Evolutionary conservation across 2,113 vertebrate species (phyloP), one percentile per base, ranked within the genome.

Genomic region (Emydura subglobosa): DNA sequence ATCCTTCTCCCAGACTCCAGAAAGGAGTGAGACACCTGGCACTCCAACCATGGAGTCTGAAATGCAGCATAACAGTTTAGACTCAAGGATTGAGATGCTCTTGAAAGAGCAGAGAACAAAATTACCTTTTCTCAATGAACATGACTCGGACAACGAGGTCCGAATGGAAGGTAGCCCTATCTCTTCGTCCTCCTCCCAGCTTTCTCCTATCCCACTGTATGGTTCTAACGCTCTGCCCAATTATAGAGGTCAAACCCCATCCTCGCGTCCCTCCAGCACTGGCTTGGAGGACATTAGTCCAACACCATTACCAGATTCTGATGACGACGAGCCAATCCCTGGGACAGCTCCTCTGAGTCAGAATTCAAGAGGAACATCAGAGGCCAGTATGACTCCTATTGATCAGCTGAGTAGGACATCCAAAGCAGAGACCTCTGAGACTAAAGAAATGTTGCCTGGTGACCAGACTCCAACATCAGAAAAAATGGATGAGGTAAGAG

Each of bases 81-180:
- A 99, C 96, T 99, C 99, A 0, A 99, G 99, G 88, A 99, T 99
- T 42, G 99, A 99, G 98, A 99, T 99, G 99, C 98, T 99, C 95
- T 98, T 99, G 93, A 99, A 99, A 98, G 99, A 99, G 96, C 99
- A 99, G 97, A 98, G 99, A 97, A 99, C 99, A 97, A 99, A 99
- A 95, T 97, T 99, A 93, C 99, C 99, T n/a, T 99, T 99, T 97
- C 98, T 99, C 39, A 98, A 98, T 0, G 99, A 99, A 91, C 98
- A 98, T 47, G 99, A 99, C 98, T 99, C 99, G 0, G 99, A 99
- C 97, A 98, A 98, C 0, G 99, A 99, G 97, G 97, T 99, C 94
- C 98, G 98, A 95, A 99, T 99, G 99, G 99, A 99, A 97, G 99
- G 99, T 55, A 99, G 99, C 95, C 99, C 99, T 0, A 99, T 99